Evolutionary conservation across 2,113 vertebrate species (phyloP).

Genomic region (Chionomys nivalis): DNA sequence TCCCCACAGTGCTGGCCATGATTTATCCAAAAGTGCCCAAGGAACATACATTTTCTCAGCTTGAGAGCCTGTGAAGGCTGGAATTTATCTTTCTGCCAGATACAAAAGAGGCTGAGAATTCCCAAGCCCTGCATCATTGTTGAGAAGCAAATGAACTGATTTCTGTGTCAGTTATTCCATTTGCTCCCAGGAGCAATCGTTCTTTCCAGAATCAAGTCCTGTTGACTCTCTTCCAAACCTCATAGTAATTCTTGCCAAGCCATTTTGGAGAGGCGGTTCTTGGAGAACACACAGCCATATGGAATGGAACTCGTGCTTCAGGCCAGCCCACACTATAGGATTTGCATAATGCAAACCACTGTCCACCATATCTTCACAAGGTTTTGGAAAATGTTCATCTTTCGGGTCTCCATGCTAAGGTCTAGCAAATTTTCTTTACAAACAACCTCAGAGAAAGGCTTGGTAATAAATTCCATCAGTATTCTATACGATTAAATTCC

Average conservation of each 20-base stretch:
- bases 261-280: not conserved
- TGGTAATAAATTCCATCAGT: not conserved
- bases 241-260: not conserved
- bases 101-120: not conserved
- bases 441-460: not conserved
- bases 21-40: not conserved
- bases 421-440: not conserved
- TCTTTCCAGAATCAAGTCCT: conserved; percentile 2
- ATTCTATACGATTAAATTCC: not conserved
- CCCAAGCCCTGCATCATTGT: not conserved
- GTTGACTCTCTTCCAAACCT: conserved; percentile 52
- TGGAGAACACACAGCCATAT: not conserved
- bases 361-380: not conserved
- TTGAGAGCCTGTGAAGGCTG: not conserved
- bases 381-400: not conserved
- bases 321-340: not conserved
- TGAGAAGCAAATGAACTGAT: not conserved
- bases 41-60: not conserved
- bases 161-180: conserved; percentile 9
- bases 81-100: not conserved
- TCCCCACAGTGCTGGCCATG: not conserved
- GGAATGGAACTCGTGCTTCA: not conserved
- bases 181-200: not conserved
- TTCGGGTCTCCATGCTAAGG: not conserved
- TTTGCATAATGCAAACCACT: not conserved